Percentiles rank a stretch among this genome's conserved stretches.
Evolutionary conservation across 2,113 vertebrate genomes (phyloP).

Genomic region (Ahaetulla prasina): DNA sequence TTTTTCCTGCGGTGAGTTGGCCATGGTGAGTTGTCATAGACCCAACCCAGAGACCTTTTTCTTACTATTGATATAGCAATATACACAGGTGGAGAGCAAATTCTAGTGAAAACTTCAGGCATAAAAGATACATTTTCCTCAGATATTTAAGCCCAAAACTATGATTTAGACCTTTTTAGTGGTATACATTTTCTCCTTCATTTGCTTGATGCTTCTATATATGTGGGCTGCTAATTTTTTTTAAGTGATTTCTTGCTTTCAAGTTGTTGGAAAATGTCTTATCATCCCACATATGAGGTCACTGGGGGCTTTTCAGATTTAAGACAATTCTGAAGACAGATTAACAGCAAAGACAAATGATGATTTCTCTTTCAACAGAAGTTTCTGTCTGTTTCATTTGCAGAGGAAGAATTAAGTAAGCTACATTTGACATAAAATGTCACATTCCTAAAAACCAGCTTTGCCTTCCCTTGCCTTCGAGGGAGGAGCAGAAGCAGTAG

Average conservation of each 20-base stretch:
- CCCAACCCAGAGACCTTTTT: not conserved
- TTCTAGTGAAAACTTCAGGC: not conserved
- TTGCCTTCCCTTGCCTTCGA: conserved; percentile 66
- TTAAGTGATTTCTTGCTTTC: conserved; percentile 65
- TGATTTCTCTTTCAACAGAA: conserved; percentile 77
- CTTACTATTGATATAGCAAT: not conserved
- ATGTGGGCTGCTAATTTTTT: conserved; percentile 39
- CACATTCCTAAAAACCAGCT: conserved; percentile 63
- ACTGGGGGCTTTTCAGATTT: conserved; percentile 68
- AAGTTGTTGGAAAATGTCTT: conserved; percentile 61
- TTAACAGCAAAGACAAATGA: conserved; percentile 78
- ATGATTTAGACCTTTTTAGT: conserved; percentile 3
- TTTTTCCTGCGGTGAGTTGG: no score
- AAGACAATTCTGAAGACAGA: conserved; percentile 75
- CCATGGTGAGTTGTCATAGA: no score
- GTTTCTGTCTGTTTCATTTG: conserved; percentile 65
- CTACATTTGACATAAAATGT: conserved; percentile 71
- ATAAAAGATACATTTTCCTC: not conserved
- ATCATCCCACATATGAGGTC: conserved; percentile 62
- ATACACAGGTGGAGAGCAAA: not conserved
- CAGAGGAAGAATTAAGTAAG: conserved; percentile 67
- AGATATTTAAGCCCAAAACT: conserved; percentile 12
- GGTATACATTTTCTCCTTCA: conserved; percentile 29
- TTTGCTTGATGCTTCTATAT: conserved; percentile 23
- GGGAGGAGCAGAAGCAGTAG: conserved; percentile 71